A percentile compares a stretch with the other conserved stretches of the same genome.
Evolutionary conservation across 1,140 invertebrate genomes (phyloP).

Genomic region (Cataglyphis hispanica): DNA sequence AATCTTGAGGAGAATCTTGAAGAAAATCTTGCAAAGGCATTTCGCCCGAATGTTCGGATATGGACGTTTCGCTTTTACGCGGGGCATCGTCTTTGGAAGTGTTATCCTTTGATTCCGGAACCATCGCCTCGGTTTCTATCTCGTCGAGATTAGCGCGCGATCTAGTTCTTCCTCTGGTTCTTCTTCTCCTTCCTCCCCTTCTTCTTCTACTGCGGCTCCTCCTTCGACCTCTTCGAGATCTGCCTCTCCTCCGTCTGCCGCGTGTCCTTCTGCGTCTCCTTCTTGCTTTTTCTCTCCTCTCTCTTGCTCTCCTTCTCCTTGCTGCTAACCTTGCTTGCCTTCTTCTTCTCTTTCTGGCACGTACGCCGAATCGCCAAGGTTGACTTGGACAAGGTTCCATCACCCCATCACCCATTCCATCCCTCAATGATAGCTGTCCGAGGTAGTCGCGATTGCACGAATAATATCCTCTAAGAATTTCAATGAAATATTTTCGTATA

Average conservation of each 20-base stretch:
- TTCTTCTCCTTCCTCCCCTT: neutral
- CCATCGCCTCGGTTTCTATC: neutral
- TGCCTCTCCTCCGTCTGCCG: neutral
- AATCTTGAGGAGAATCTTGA: neutral
- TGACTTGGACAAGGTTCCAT: constrained; percentile 27
- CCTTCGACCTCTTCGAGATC: constrained; percentile 15
- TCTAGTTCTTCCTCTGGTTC: neutral
- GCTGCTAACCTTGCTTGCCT: neutral
- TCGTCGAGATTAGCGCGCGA: neutral
- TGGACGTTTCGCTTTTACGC: constrained; percentile 21
- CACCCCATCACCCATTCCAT: constrained; percentile 7
- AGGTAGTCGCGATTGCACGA: constrained; percentile 67
- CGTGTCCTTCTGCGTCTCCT: neutral
- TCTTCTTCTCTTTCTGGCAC: neutral
- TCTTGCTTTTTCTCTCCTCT: neutral
- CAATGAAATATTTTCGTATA: neutral
- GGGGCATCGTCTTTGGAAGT: constrained; percentile 19
- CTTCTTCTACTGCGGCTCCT: neutral
- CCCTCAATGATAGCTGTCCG: neutral
- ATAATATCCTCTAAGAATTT: constrained; percentile 72
- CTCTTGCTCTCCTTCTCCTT: neutral
- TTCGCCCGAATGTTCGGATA: neutral
- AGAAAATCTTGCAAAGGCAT: neutral
- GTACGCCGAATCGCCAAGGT: constrained; percentile 21
- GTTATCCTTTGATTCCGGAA: constrained; percentile 10